Conservation (phyloP, 2,113 vertebrate species). For the Mustela lutreola region DNA sequence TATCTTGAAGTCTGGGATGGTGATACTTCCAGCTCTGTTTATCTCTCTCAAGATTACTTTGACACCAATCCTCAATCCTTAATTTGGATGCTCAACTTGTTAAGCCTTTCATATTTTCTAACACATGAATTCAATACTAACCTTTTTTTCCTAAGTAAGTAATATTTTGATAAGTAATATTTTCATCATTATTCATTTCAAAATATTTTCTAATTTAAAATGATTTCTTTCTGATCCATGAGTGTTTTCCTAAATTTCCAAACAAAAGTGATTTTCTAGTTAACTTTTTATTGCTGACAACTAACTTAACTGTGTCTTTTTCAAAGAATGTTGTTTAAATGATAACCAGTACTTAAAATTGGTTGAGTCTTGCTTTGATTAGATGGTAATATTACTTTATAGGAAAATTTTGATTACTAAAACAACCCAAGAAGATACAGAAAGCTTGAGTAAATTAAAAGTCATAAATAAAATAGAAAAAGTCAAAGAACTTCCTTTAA, state of each 20-base stretch:
- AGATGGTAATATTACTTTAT: constrained; percentile 15
- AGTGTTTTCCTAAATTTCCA: neutral
- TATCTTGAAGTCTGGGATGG: neutral
- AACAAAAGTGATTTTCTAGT: neutral
- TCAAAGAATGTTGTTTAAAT: neutral
- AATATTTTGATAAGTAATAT: neutral
- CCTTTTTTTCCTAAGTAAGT: neutral
- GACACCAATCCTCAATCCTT: neutral
- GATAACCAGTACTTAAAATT: neutral
- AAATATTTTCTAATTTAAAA: constrained; percentile 32
- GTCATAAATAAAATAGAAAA: neutral
- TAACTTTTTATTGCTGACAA: neutral
- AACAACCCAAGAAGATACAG: neutral
- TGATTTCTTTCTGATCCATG: neutral
- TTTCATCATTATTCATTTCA: constrained; percentile 15
- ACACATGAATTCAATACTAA: neutral
- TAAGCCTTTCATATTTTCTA: neutral
- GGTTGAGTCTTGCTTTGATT: neutral
- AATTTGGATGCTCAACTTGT: neutral
- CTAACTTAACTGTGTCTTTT: neutral
- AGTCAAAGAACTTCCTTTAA: neutral
- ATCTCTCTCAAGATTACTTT: neutral
- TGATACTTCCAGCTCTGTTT: neutral
- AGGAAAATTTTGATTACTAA: neutral
- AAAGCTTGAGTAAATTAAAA: constrained; percentile 29